phyloP scores from a whole-genome alignment of 2,797 vertebrate genomes.

The Myotis vivesi region DNA sequence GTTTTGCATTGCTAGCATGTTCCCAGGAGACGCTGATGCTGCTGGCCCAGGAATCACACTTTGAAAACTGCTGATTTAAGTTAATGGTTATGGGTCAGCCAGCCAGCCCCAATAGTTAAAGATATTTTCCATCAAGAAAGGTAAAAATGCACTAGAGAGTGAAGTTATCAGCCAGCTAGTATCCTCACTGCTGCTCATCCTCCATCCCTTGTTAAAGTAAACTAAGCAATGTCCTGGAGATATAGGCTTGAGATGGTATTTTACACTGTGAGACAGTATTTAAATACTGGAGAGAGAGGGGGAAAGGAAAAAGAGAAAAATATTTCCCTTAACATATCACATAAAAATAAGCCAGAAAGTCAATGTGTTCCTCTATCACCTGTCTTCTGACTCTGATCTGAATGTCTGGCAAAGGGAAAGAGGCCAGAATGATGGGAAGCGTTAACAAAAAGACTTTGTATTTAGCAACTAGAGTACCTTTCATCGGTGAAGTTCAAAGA shows the following conservation, averaged over 20 bases:
- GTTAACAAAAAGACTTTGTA: constrained; percentile 48
- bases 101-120: not conserved
- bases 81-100: not conserved
- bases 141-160: not conserved
- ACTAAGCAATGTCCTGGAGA: not conserved
- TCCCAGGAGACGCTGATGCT: not conserved
- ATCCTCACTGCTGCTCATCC: not conserved
- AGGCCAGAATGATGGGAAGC: not conserved
- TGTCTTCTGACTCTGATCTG: not conserved
- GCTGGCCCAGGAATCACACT: not conserved
- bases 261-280: rapidly evolving
- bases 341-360: constrained; percentile 49
- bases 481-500: not conserved
- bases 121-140: not conserved
- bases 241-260: not conserved
- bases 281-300: not conserved
- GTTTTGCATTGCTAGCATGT: not conserved
- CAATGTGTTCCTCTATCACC: not conserved
- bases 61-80: not conserved
- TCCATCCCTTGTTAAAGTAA: not conserved
- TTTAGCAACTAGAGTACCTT: not conserved
- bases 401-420: constrained; percentile 54
- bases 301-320: not conserved
- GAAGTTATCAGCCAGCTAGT: not conserved
- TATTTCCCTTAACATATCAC: not conserved